Evolutionary conservation across 2,888 invertebrate genomes (phyloP).

Genomic region (Panzeria rudis): DNA sequence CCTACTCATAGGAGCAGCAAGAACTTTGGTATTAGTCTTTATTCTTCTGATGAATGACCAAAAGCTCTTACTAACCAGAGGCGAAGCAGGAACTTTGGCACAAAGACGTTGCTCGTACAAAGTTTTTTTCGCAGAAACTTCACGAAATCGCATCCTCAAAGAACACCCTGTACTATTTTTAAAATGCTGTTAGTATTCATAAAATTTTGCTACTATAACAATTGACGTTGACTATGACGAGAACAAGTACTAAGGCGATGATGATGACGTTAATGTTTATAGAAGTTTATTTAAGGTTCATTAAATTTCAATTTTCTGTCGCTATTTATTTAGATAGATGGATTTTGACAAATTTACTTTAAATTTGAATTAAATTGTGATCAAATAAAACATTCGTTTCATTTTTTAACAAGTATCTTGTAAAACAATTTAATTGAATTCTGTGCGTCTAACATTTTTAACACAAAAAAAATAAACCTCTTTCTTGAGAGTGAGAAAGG

Average conservation of each 20-base stretch:
- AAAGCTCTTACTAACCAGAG: too few species aligned
- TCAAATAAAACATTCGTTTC: neutral
- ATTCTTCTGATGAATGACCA: too few species aligned
- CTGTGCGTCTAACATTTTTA: too few species aligned
- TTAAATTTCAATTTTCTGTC: constrained; percentile 67
- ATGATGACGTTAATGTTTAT: constrained; percentile 59
- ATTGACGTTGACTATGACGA: constrained; percentile 36
- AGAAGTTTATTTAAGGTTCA: constrained; percentile 67
- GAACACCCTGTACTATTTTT: constrained; percentile 31
- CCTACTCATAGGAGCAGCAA: too few species aligned
- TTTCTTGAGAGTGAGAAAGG: neutral
- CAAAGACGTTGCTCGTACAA: too few species aligned
- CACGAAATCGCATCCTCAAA: neutral
- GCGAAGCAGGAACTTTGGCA: too few species aligned
- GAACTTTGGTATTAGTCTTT: too few species aligned
- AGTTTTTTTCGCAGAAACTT: too few species aligned
- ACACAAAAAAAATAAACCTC: too few species aligned
- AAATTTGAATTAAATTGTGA: constrained; percentile 48
- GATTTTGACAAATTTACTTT: constrained; percentile 55
- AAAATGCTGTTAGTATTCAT: constrained; percentile 17
- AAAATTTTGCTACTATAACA: constrained; percentile 21
- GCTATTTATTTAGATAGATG: constrained; percentile 53
- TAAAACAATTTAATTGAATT: constrained; percentile 16
- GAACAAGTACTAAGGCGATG: neutral
- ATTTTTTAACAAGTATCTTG: neutral